Evolutionary conservation across 2,113 vertebrate species (phyloP), one percentile per base, ranked within the genome.

Genomic region (Fukomys damarensis): DNA sequence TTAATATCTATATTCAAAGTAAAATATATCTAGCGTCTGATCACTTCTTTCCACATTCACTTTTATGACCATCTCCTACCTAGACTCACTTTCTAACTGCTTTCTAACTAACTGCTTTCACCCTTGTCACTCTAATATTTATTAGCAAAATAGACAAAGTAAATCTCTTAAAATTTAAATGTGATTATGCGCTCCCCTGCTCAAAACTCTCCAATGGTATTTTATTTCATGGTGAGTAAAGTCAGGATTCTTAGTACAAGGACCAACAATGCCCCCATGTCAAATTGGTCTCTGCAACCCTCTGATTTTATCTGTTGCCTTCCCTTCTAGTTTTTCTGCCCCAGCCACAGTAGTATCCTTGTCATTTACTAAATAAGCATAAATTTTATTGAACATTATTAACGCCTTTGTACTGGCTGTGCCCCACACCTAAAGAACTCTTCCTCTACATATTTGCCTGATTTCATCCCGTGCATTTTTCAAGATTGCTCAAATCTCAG

Each of bases 121-220:
- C 46, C 12, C 38, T 52, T 87, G 5, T 83, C 76, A 32, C 13
- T 74, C 43, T n/a, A 30, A 41, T 28, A 28, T 89, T 59, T 43
- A 83, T 70, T 93, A 90, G 61, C 54, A 70, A 4, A 52, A 32
- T 3, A 41, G 32, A 14, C 28, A 77, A 68, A n/a, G 22, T 26
- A 92, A 54, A 63, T 35, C 12, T 76, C 74, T 86, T 54, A 66
- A 84, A 93, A 80, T 80, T 38, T 63, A 93, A 86, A 65, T 84
- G 56, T 84, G 52, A 41, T 63, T 52, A 90, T 13, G 10, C 56
- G 19, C 49, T 12, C 35, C 24, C 65, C 68, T 72, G 38, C 24
- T 59, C 14, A 66, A 89, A 95, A 72, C 59, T 59, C 35, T 7
- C 38, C 32, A 28, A 0, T 30, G 19, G 38, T 58, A 16, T 61